Evolutionary conservation across 2,888 invertebrate genomes (phyloP).

Genomic region (Eupelmus urozonus): DNA sequence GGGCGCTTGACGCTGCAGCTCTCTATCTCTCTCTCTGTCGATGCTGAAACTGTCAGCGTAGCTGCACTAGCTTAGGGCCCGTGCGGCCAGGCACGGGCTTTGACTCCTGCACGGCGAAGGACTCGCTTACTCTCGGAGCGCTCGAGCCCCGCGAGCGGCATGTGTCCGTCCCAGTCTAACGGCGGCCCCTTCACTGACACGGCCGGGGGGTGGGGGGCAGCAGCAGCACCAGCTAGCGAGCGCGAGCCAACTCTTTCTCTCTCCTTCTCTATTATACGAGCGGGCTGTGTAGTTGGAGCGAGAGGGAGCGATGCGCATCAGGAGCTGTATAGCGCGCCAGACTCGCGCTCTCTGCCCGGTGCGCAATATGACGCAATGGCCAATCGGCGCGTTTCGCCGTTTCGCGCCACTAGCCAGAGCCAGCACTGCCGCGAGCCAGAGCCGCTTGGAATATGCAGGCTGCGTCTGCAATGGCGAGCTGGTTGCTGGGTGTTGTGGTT

Average conservation of each 20-base stretch:
- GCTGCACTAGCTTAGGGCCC: no score
- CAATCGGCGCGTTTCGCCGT: slow-evolving; percentile 49
- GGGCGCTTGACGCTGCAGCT: slow-evolving; percentile 63
- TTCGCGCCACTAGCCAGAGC: slow-evolving; percentile 51
- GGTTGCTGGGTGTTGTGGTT: neutral
- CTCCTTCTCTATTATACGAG: no score
- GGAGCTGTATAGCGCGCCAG: slow-evolving; percentile 5
- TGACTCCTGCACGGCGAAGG: neutral
- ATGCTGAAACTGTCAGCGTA: neutral
- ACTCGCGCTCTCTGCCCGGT: slow-evolving; percentile 63
- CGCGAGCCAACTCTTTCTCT: neutral
- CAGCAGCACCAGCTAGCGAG: neutral
- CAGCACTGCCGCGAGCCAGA: neutral
- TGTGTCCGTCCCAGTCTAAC: slow-evolving; percentile 25
- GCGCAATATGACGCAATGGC: slow-evolving; percentile 73
- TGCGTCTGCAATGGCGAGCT: neutral
- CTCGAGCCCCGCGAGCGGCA: slow-evolving; percentile 10
- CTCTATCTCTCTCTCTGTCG: slow-evolving; percentile 48
- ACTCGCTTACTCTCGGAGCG: neutral
- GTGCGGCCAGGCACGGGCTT: neutral
- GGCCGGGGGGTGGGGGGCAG: neutral
- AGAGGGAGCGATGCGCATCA: neutral
- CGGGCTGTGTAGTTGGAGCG: no score
- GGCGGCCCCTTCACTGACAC: slow-evolving; percentile 19
- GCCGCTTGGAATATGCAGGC: neutral